Conservation (phyloP, 1,140 invertebrate genomes). For the Procambarus virginalis region DNA sequence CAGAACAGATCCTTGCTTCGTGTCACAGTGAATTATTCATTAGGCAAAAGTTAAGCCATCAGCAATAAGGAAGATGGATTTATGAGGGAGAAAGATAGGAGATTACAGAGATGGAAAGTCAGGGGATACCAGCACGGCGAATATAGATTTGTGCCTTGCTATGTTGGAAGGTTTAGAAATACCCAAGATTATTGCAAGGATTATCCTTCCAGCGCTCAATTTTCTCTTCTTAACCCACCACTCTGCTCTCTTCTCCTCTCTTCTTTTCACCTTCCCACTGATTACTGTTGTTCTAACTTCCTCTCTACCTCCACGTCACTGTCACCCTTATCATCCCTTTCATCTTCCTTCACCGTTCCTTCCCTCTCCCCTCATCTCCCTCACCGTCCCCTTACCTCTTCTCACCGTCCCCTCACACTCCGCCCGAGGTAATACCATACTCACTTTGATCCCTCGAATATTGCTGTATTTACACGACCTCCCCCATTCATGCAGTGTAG, state of each 20-base stretch:
- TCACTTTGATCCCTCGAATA: not conserved
- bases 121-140: too few species aligned
- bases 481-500: not conserved
- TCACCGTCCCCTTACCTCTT: not conserved
- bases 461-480: not conserved
- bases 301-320: not conserved
- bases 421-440: not conserved
- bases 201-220: not conserved
- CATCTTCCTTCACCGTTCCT: not conserved
- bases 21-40: too few species aligned
- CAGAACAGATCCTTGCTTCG: too few species aligned
- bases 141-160: too few species aligned
- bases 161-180: too few species aligned
- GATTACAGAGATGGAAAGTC: too few species aligned
- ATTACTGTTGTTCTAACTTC: not conserved
- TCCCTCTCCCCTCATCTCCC: not conserved
- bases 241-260: not conserved
- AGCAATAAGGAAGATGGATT: too few species aligned
- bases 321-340: not conserved
- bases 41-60: too few species aligned
- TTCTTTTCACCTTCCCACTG: not conserved
- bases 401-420: not conserved
- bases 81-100: too few species aligned
- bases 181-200: too few species aligned
- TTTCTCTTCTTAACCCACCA: not conserved